Evolutionary conservation across 2,797 vertebrate genomes (phyloP).

Genomic region (Betta splendens): DNA sequence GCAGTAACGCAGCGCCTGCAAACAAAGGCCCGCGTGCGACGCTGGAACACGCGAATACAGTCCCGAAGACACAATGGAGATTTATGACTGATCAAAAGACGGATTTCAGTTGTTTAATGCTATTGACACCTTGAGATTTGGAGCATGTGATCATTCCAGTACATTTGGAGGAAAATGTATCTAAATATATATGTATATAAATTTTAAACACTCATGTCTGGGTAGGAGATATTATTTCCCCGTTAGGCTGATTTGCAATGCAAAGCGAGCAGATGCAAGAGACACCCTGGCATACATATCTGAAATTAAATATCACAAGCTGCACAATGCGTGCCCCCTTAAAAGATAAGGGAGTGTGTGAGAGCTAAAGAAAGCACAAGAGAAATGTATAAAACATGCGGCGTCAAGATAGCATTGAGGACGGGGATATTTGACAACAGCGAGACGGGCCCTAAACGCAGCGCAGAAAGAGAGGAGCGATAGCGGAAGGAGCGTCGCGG

Average conservation of each 20-base stretch:
- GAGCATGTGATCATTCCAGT: no score
- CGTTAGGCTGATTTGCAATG: constrained; percentile 49
- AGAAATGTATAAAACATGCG: constrained; percentile 50
- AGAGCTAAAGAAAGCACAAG: constrained; percentile 34
- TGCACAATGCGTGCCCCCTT: constrained; percentile 42
- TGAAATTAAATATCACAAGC: constrained; percentile 65
- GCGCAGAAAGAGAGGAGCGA: constrained; percentile 14
- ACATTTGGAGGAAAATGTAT: no score
- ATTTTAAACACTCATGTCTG: constrained; percentile 20
- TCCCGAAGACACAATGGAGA: no score
- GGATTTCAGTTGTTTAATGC: no score
- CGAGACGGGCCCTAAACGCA: constrained; percentile 18
- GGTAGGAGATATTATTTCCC: constrained; percentile 18
- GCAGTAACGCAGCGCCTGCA: constrained; percentile 6
- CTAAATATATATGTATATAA: no score
- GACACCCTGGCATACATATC: constrained; percentile 54
- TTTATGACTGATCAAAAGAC: no score
- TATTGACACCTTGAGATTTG: no score
- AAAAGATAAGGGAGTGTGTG: constrained; percentile 51
- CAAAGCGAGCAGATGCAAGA: constrained; percentile 21
- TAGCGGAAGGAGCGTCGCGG: constrained; percentile 23
- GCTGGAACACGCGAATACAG: not conserved
- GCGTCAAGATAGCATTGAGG: constrained; percentile 57
- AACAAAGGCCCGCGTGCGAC: constrained; percentile 4
- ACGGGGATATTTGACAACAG: constrained; percentile 44